phyloP scores from a whole-genome alignment of 2,888 invertebrate genomes.

The Caenorhabditis angaria region DNA sequence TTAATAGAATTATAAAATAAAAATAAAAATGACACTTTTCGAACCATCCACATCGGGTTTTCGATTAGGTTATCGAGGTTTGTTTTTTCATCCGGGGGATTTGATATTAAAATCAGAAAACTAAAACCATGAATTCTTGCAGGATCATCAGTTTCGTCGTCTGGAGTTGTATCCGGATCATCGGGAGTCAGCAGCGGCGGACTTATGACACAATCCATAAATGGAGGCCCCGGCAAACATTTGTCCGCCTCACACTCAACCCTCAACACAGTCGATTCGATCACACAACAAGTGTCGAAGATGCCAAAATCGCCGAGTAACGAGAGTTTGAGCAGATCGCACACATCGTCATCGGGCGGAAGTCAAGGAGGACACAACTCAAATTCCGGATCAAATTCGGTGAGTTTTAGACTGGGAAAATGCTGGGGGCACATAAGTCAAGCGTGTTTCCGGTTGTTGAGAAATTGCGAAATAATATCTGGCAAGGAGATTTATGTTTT shows the following conservation, averaged over 20 bases:
- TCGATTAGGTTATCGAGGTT: constrained; percentile 36
- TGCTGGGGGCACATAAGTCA: no score
- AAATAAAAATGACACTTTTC: constrained; percentile 39
- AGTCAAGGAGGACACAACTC: constrained; percentile 58
- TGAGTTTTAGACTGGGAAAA: constrained; percentile 17
- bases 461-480: neutral
- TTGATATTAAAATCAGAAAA: neutral
- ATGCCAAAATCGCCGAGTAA: constrained; percentile 66
- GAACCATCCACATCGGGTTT: constrained; percentile 44
- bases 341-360: constrained; percentile 61
- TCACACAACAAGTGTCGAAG: constrained; percentile 32
- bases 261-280: constrained; percentile 43
- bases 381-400: constrained; percentile 55
- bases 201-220: constrained; percentile 44
- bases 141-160: constrained; percentile 55
- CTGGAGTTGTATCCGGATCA: constrained; percentile 43
- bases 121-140: constrained; percentile 16
- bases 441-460: neutral
- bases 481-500: no score
- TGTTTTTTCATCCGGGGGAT: constrained; percentile 11
- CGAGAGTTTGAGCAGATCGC: constrained; percentile 63
- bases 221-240: constrained; percentile 49
- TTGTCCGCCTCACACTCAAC: constrained; percentile 60
- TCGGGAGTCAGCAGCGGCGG: constrained; percentile 30
- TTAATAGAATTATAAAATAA: neutral